phyloP scores from a whole-genome alignment of 2,113 vertebrate species.

The Myocastor coypus region DNA sequence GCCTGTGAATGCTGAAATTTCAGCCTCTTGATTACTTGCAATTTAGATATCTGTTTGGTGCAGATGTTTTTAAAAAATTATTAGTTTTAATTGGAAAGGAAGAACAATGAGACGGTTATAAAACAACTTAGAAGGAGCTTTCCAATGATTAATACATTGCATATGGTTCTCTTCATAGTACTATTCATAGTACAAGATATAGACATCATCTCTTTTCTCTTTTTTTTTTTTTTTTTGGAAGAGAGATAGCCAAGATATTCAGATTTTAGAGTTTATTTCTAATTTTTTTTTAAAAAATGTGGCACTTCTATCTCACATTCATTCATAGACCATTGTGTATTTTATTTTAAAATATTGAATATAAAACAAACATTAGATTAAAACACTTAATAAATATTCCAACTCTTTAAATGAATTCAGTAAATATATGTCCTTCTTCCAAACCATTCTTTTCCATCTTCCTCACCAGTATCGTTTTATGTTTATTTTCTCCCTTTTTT shows the following conservation, averaged over 20 bases:
- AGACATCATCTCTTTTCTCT: too few relatives aligned
- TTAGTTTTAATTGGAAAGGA: too few relatives aligned
- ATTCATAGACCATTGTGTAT: background rate
- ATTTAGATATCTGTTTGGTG: too few relatives aligned
- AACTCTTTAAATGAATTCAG: background rate
- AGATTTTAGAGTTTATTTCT: constrained; percentile 46
- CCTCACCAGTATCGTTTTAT: background rate
- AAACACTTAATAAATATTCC: background rate
- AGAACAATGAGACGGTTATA: too few relatives aligned
- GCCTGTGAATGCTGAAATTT: too few relatives aligned
- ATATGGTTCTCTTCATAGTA: too few relatives aligned
- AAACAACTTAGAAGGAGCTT: too few relatives aligned
- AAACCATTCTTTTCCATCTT: background rate
- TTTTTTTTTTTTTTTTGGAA: too few relatives aligned
- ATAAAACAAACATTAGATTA: background rate
- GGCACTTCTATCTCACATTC: background rate
- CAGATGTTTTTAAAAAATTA: too few relatives aligned
- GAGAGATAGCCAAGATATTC: constrained; percentile 63
- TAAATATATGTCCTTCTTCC: background rate
- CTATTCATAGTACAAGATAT: too few relatives aligned
- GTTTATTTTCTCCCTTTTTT: background rate
- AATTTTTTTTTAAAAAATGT: background rate
- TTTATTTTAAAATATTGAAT: background rate
- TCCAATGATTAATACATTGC: too few relatives aligned
- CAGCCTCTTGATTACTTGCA: too few relatives aligned